Base-by-base conservation (phyloP, 53 echinoderm and acorn worm species). In the Arbacia lixula region DNA sequence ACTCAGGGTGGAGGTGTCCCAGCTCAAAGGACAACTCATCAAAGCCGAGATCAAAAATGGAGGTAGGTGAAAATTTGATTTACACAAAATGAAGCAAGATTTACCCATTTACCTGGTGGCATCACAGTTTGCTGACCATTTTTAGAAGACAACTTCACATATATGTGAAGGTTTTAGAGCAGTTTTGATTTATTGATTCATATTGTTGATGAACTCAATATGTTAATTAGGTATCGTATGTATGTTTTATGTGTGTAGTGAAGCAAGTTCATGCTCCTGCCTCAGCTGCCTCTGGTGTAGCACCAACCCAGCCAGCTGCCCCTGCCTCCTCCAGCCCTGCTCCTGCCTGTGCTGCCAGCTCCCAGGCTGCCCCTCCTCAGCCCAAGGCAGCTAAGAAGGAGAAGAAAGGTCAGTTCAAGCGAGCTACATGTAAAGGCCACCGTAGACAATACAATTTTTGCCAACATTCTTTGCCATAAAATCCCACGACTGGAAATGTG, bases 21-120 rank as follows among this genome's bases (percentile, higher is more conserved):
- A 42, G 27, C 80, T 91, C 53, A 86, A 89, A 54, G 62, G 61
- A 16, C 88, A 30, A 53, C 81, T 95, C 8, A 68, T 88, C 63
- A 67, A 60, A 0, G 40, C 93, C 49, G 95, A 95, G 60, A 84
- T 78, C 33, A 90, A 83, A 26, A 90, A 95, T 86, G 95, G 95
- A 35, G 25, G 95, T 95, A 87, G 86, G 93, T 25, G 43, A n/a
- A n/a, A n/a, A n/a, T n/a, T n/a, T n/a, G n/a, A n/a, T n/a, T n/a
- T n/a, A n/a, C n/a, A n/a, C n/a, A n/a, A n/a, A n/a, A n/a, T n/a
- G n/a, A n/a, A n/a, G n/a, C n/a, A n/a, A n/a, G n/a, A n/a, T n/a
- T n/a, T n/a, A n/a, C n/a, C n/a, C n/a, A n/a, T n/a, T n/a, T n/a
- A n/a, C n/a, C n/a, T n/a, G n/a, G n/a, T n/a, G n/a, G n/a, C n/a